A percentile compares a stretch with the other conserved stretches of the same genome.
phyloP scores from a whole-genome alignment of 1,140 invertebrate species.

The Drosophila nannoptera region DNA sequence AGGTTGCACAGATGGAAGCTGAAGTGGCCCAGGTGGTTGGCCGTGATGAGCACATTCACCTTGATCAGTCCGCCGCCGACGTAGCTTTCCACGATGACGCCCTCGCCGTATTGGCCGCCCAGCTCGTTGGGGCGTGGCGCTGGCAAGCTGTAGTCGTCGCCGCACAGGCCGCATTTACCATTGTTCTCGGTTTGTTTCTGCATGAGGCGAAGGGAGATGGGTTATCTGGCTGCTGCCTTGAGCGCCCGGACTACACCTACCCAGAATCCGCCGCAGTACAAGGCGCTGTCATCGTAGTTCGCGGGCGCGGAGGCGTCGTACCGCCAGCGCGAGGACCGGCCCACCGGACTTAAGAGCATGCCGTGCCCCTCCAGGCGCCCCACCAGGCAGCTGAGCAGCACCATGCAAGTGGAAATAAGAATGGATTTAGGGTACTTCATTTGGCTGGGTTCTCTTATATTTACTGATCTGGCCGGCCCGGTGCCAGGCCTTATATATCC shows the following conservation, averaged over 20 bases:
- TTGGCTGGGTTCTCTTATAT: constrained; percentile 34
- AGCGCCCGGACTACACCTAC: constrained; percentile 25
- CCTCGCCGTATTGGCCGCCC: constrained; percentile 82
- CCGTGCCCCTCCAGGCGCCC: constrained; percentile 81
- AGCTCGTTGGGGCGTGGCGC: constrained; percentile 82
- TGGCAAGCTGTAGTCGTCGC: constrained; percentile 80
- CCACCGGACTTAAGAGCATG: constrained; percentile 84
- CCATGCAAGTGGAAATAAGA: constrained; percentile 13
- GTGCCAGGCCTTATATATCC: constrained; percentile 51
- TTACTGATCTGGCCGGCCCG: constrained; percentile 23
- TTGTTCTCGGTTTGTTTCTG: constrained; percentile 79
- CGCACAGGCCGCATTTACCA: constrained; percentile 82
- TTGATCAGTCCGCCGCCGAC: constrained; percentile 47
- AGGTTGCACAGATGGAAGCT: constrained; percentile 81
- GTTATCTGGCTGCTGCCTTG: background rate
- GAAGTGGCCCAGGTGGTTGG: constrained; percentile 81
- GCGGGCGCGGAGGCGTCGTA: constrained; percentile 80
- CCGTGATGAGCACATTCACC: constrained; percentile 80
- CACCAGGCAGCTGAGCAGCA: constrained; percentile 11
- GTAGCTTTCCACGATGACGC: constrained; percentile 80
- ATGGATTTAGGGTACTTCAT: constrained; percentile 35
- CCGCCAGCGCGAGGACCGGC: constrained; percentile 84
- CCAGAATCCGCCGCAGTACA: constrained; percentile 84
- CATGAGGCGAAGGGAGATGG: background rate
- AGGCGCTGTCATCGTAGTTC: constrained; percentile 84